phyloP scores from a whole-genome alignment of 2,888 invertebrate genomes.

The Limenitis camilla region DNA sequence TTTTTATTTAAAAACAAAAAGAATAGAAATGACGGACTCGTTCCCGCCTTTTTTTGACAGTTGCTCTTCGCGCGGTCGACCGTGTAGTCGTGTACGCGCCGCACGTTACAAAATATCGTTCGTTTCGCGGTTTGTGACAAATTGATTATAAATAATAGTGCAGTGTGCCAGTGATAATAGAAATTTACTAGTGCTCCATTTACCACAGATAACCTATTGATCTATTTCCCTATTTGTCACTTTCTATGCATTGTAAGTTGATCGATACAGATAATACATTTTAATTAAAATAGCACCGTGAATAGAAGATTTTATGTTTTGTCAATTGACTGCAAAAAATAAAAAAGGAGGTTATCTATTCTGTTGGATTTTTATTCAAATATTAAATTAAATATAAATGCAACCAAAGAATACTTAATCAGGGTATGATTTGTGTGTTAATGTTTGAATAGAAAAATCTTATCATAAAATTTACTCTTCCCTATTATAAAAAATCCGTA shows the following conservation, averaged over 20 bases:
- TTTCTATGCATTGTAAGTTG: slow-evolving; percentile 4
- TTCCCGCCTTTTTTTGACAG: slow-evolving; percentile 50
- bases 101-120: slow-evolving; percentile 28
- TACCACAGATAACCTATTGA: slow-evolving; percentile 27
- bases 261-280: too few species aligned
- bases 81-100: slow-evolving; percentile 23
- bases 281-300: too few species aligned
- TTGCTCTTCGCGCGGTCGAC: slow-evolving; percentile 30
- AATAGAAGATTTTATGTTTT: too few species aligned
- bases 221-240: slow-evolving; percentile 17
- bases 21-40: slow-evolving; percentile 3
- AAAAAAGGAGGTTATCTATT: too few species aligned
- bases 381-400: too few species aligned
- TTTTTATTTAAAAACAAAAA: neutral
- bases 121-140: slow-evolving; percentile 16
- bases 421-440: too few species aligned
- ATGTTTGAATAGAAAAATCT: too few species aligned
- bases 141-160: slow-evolving; percentile 12
- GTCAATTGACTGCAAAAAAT: too few species aligned
- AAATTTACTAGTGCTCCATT: slow-evolving; percentile 17
- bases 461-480: too few species aligned
- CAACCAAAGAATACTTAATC: too few species aligned
- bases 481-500: too few species aligned
- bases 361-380: too few species aligned
- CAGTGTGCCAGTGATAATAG: slow-evolving; percentile 20